phyloP scores from a whole-genome alignment of 2,888 invertebrate genomes.

The Eueremaeus valkanovi region DNA sequence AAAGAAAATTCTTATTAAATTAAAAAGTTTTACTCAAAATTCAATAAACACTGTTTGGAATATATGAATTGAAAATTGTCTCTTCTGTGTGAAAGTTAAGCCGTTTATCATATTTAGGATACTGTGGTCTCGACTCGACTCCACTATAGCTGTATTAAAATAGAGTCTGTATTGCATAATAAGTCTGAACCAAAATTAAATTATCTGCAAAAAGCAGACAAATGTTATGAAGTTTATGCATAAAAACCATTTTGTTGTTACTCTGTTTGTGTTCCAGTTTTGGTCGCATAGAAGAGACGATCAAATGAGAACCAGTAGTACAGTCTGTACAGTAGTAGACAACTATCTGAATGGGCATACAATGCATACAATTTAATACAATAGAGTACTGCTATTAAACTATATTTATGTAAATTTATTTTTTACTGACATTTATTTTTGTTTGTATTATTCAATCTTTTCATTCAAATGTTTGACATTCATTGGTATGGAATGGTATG shows the following conservation, averaged over 20 bases:
- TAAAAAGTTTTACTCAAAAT: no score
- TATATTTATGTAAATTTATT: slow-evolving; percentile 14
- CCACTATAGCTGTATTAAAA: no score
- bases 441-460: not conserved
- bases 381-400: not conserved
- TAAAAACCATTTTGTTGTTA: no score
- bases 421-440: slow-evolving; percentile 8
- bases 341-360: no score
- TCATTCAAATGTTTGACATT: not conserved
- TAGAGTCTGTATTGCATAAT: not conserved
- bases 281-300: not conserved
- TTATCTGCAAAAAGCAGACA: not conserved
- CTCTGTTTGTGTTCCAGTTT: not conserved
- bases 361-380: not conserved
- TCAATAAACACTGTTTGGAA: no score
- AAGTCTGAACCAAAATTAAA: not conserved
- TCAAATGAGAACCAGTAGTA: not conserved
- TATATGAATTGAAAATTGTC: no score
- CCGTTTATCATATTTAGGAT: no score
- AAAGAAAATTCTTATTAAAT: no score
- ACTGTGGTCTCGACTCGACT: no score
- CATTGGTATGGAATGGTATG: not conserved
- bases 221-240: not conserved
- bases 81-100: no score
- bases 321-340: no score